phyloP scores from a whole-genome alignment of 2,113 vertebrate species.

The zebrafish (Danio rerio) region DNA sequence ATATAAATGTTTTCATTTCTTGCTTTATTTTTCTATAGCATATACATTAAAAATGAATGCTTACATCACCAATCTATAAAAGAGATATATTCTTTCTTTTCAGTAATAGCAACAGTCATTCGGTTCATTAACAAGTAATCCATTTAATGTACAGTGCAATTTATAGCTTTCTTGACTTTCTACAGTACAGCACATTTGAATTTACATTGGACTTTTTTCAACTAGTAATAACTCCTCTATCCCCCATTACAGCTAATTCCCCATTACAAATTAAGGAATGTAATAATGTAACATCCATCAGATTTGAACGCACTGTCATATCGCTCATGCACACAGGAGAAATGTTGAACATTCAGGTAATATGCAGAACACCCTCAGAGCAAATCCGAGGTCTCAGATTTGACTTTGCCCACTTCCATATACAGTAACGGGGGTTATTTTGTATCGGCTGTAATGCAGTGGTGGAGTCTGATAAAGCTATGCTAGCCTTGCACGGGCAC shows the following conservation, averaged over 20 bases:
- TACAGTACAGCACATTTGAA: not conserved
- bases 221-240: not conserved
- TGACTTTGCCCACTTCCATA: not conserved
- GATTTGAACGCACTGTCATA: not conserved
- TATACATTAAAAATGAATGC: not conserved
- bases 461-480: conserved; percentile 68
- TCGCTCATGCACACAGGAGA: not conserved
- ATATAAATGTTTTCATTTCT: not conserved
- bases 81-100: not conserved
- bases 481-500: conserved; percentile 55
- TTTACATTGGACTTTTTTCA: not conserved
- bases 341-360: not conserved
- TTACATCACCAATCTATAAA: not conserved
- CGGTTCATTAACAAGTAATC: not conserved
- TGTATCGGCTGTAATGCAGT: conserved; percentile 59
- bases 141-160: not conserved
- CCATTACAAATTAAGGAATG: not conserved
- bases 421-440: not conserved
- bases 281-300: not conserved
- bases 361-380: not conserved
- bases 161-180: not conserved
- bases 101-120: not conserved
- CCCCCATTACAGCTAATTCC: not conserved
- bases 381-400: not conserved
- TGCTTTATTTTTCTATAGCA: not conserved